phyloP scores from a whole-genome alignment of 2,113 vertebrate species.

The Triplophysa dalaica region DNA sequence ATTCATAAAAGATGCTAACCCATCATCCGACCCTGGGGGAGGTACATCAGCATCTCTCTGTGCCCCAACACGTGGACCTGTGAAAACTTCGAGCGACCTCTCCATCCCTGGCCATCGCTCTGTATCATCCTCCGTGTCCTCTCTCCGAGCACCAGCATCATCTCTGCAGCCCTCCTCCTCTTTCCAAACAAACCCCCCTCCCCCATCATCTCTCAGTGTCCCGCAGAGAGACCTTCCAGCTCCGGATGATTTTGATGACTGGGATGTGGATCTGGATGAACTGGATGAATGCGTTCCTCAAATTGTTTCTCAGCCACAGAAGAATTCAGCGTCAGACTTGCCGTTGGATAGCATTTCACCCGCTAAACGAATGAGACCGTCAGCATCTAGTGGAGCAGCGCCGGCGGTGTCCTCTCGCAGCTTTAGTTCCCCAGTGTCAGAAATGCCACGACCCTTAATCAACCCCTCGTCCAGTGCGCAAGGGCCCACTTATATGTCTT shows the following conservation, averaged over 20 bases:
- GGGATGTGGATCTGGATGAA: conserved; percentile 76
- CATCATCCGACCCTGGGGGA: neutral
- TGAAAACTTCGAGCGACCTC: conserved; percentile 2
- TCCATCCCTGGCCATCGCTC: conserved; percentile 7
- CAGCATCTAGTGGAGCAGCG: neutral
- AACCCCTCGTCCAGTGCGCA: neutral
- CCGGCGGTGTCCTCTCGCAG: neutral
- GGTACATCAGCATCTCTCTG: neutral
- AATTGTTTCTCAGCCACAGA: conserved; percentile 12
- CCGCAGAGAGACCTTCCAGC: conserved; percentile 13
- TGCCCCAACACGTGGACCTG: neutral
- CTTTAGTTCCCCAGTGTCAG: neutral
- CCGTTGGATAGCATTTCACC: conserved; percentile 35
- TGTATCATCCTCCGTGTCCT: conserved; percentile 1
- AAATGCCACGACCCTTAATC: conserved; percentile 11
- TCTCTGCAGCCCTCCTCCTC: conserved; percentile 30
- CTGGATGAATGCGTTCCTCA: conserved; percentile 68
- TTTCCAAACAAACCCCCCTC: conserved; percentile 15
- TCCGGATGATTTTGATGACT: conserved; percentile 77
- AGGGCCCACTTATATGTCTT: neutral
- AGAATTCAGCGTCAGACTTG: neutral
- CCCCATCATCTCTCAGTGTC: neutral
- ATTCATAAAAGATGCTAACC: conserved; percentile 21
- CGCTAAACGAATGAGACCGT: conserved; percentile 58
- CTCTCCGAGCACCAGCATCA: conserved; percentile 5